These are phyloP conservation scores for Agrotis puta DNA, from an alignment of 2,888 invertebrate species.

Conservation along the genomic window DNA sequence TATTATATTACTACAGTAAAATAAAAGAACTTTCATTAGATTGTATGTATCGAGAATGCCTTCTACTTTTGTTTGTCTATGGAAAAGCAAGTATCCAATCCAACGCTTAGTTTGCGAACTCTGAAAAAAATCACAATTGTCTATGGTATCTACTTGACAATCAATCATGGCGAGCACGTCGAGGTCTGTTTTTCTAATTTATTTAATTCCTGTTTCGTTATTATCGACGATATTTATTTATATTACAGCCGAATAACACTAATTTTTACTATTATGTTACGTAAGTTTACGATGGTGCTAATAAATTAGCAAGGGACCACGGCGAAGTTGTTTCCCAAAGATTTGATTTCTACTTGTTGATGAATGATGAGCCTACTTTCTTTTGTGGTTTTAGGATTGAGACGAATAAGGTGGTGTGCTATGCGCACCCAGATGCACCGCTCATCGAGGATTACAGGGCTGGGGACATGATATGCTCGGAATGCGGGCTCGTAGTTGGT, in stretches of 20 bases:
- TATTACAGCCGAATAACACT: conserved; percentile 71
- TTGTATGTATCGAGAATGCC: conserved; percentile 41
- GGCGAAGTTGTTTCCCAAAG: conserved; percentile 68
- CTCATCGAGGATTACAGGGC: conserved; percentile 99
- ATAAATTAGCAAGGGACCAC: conserved; percentile 62
- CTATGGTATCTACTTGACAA: conserved; percentile 81
- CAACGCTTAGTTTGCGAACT: conserved; percentile 44
- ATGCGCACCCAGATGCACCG: conserved; percentile 98
- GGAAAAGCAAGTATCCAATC: conserved; percentile 35
- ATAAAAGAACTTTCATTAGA: too few relatives aligned
- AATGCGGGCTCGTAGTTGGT: conserved; percentile 99
- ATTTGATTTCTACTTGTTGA: conserved; percentile 82
- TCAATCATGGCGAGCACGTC: conserved; percentile 93
- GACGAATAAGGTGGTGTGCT: conserved; percentile 96
- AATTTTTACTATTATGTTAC: conserved; percentile 71
- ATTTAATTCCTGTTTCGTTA: conserved; percentile 78
- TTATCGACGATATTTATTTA: conserved; percentile 70
- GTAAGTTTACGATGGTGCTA: conserved; percentile 75
- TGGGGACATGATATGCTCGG: conserved; percentile 99
- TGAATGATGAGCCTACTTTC: conserved; percentile 78
- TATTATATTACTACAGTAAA: not conserved
- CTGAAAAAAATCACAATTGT: conserved; percentile 62
- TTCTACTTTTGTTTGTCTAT: conserved; percentile 43
- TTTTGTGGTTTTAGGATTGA: conserved; percentile 91
- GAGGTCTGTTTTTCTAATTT: conserved; percentile 90